These are phyloP conservation scores for Sylvietta virens DNA, from an alignment of 2,113 vertebrate genomes.

Conservation along the genomic window DNA sequence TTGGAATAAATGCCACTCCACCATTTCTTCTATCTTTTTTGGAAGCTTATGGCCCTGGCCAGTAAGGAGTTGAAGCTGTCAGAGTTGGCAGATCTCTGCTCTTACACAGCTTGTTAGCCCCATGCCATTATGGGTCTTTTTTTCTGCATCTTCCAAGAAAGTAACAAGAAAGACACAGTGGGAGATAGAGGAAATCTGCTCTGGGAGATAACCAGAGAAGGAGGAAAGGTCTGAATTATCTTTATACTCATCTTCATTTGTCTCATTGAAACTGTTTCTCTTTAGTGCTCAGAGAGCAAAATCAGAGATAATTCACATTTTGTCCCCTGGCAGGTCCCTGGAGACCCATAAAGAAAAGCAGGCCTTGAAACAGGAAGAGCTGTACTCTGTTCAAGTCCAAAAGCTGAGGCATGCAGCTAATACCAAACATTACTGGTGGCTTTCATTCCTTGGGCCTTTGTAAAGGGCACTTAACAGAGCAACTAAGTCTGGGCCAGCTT, in stretches of 20 bases:
- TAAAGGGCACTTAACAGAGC: conserved; percentile 17
- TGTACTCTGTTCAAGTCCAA: not conserved
- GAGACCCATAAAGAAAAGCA: conserved; percentile 33
- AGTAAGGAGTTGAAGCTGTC: not conserved
- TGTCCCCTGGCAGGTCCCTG: not conserved
- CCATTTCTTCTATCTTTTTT: not conserved
- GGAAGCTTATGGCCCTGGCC: not conserved
- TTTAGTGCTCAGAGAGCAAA: not conserved
- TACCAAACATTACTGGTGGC: conserved; percentile 32
- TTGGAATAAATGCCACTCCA: not conserved
- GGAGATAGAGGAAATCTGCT: not conserved
- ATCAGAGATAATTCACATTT: conserved; percentile 13
- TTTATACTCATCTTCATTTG: conserved; percentile 9
- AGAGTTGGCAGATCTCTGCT: not conserved
- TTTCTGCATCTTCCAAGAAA: not conserved
- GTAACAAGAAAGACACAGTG: not conserved
- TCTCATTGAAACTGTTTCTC: not conserved
- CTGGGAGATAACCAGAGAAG: not conserved
- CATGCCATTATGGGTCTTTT: not conserved
- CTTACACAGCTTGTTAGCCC: not conserved
- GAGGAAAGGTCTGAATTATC: conserved; percentile 3
- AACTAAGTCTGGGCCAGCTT: not conserved
- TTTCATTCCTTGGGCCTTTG: conserved; percentile 7
- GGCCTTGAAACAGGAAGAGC: conserved; percentile 17
- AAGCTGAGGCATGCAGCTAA: conserved; percentile 2